Conservation (phyloP, 2,797 vertebrate genomes). For the Lithobates pipiens region DNA sequence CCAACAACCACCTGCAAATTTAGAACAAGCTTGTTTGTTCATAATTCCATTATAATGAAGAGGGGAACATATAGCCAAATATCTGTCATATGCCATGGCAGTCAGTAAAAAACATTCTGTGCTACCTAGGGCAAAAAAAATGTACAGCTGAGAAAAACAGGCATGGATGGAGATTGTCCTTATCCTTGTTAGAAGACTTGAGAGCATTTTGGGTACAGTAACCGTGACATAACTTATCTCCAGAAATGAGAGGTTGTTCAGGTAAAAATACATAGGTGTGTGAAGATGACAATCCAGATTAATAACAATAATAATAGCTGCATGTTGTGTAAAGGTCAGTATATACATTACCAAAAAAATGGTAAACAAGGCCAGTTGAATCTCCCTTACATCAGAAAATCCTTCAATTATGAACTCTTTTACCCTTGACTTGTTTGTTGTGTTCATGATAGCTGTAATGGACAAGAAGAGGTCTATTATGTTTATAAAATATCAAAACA, state of each 20-base stretch:
- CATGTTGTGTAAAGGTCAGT: conserved; percentile 21
- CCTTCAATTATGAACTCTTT: conserved; percentile 42
- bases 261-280: conserved; percentile 59
- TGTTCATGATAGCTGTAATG: neutral
- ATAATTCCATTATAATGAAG: conserved; percentile 62
- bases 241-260: conserved; percentile 47
- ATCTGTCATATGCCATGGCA: conserved; percentile 67
- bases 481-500: neutral
- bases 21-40: conserved; percentile 37
- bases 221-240: conserved; percentile 48
- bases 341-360: conserved; percentile 49
- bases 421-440: conserved; percentile 2
- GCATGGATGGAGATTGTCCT: neutral
- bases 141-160: conserved; percentile 66
- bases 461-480: neutral
- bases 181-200: conserved; percentile 9
- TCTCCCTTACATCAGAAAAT: neutral
- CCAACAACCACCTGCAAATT: conserved; percentile 56
- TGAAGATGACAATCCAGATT: conserved; percentile 34
- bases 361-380: conserved; percentile 24
- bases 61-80: conserved; percentile 65
- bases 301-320: conserved; percentile 31
- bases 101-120: conserved; percentile 66
- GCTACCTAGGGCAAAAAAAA: conserved; percentile 64
- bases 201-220: conserved; percentile 47